Percentiles rank a stretch among this genome's conserved stretches.
phyloP scores from a whole-genome alignment of 2,888 invertebrate genomes.

The Panzeria rudis region DNA sequence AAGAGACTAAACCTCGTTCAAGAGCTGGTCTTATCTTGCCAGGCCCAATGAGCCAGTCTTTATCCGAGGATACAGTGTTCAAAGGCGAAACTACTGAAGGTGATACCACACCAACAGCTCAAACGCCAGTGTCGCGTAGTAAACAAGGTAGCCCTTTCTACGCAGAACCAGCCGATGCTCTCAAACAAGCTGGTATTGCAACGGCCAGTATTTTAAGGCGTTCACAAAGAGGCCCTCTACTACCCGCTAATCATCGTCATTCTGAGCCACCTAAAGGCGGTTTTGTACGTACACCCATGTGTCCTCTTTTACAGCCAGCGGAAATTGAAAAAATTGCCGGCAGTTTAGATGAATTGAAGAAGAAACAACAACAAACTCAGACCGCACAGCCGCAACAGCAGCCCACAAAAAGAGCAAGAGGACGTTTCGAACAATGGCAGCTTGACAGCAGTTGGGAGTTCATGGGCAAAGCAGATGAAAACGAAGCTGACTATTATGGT shows the following conservation, averaged over 20 bases:
- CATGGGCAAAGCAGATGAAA: slow-evolving; percentile 86
- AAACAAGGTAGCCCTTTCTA: slow-evolving; percentile 94
- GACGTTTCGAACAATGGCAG: slow-evolving; percentile 88
- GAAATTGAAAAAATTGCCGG: slow-evolving; percentile 83
- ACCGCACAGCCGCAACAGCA: slow-evolving; percentile 74
- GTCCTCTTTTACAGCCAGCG: slow-evolving; percentile 88
- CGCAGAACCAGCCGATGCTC: slow-evolving; percentile 94
- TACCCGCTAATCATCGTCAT: slow-evolving; percentile 85
- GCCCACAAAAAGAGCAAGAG: slow-evolving; percentile 80
- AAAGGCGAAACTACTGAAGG: slow-evolving; percentile 76
- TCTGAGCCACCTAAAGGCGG: slow-evolving; percentile 86
- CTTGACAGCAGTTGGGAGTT: slow-evolving; percentile 96
- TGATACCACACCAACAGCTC: slow-evolving; percentile 81
- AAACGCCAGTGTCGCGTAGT: slow-evolving; percentile 80
- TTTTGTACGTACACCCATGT: slow-evolving; percentile 77
- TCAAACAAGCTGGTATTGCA: slow-evolving; percentile 84
- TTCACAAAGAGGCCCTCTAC: slow-evolving; percentile 80
- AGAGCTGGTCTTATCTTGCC: slow-evolving; percentile 80
- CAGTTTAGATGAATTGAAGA: slow-evolving; percentile 83
- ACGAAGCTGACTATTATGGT: slow-evolving; percentile 77
- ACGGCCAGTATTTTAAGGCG: slow-evolving; percentile 81
- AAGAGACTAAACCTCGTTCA: slow-evolving; percentile 79
- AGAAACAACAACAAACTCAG: slow-evolving; percentile 83
- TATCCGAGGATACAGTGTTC: slow-evolving; percentile 76
- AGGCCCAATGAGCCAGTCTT: slow-evolving; percentile 77